These are phyloP conservation scores for Sipha maydis DNA, from an alignment of 2,888 invertebrate species.

Conservation along the genomic window DNA sequence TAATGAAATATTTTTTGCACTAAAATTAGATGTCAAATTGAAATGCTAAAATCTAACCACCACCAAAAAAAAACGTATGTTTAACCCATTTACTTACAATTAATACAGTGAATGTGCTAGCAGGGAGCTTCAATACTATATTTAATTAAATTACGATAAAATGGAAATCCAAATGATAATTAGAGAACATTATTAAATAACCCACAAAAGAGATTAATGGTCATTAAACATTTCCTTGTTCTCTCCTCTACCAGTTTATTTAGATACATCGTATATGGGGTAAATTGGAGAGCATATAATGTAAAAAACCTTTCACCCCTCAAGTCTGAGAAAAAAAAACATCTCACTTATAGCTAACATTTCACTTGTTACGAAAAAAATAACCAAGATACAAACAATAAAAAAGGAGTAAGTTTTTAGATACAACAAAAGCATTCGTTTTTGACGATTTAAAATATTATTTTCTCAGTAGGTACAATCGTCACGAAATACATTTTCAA, in stretches of 20 bases:
- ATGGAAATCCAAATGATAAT: too few species aligned
- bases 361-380: background rate
- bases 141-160: too few species aligned
- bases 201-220: background rate
- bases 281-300: background rate
- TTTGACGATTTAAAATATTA: background rate
- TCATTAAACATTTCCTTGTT: background rate
- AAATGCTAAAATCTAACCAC: background rate
- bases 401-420: background rate
- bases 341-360: background rate
- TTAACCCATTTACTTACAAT: background rate
- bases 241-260: background rate
- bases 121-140: too few species aligned
- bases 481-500: too few species aligned
- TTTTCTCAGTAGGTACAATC: too few species aligned
- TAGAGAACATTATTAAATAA: too few species aligned
- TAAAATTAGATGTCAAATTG: too few species aligned
- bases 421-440: background rate
- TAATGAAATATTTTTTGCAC: background rate
- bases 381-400: background rate
- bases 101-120: background rate
- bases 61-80: too few species aligned
- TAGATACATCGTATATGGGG: background rate
- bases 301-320: background rate
- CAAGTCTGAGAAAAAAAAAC: background rate